Percentiles rank a stretch among this genome's conserved stretches.
phyloP scores from a whole-genome alignment of 2,888 invertebrate genomes.

The Cerastoderma edule region DNA sequence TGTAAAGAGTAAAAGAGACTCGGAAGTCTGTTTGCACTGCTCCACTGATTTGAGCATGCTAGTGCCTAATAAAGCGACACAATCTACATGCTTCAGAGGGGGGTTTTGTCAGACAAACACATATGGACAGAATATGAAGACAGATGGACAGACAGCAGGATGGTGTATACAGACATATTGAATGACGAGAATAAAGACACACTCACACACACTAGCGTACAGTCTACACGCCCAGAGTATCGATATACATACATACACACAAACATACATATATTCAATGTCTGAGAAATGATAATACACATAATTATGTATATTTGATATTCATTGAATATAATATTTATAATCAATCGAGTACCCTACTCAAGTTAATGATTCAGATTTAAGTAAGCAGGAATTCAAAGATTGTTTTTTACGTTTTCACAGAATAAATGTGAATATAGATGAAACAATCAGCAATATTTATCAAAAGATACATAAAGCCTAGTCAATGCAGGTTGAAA shows the following conservation, averaged over 20 bases:
- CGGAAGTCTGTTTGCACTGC: constrained; percentile 49
- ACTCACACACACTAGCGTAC: constrained; percentile 23
- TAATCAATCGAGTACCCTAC: too few relatives aligned
- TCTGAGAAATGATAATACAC: too few relatives aligned
- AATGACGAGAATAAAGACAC: constrained; percentile 15
- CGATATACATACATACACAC: background rate
- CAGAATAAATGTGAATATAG: too few relatives aligned
- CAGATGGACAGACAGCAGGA: constrained; percentile 28
- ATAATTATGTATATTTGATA: too few relatives aligned
- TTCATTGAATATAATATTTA: too few relatives aligned
- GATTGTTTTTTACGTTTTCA: too few relatives aligned
- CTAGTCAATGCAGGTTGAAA: too few relatives aligned
- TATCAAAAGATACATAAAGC: too few relatives aligned
- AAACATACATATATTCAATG: background rate
- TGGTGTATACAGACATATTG: constrained; percentile 2
- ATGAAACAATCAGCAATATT: too few relatives aligned
- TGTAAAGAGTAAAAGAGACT: constrained; percentile 50
- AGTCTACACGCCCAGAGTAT: constrained; percentile 17
- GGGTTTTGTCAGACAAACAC: constrained; percentile 34
- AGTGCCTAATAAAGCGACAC: constrained; percentile 65
- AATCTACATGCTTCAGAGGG: constrained; percentile 57
- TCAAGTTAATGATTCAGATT: too few relatives aligned
- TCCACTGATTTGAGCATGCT: constrained; percentile 57
- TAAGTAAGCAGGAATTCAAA: too few relatives aligned
- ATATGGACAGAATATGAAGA: constrained; percentile 25